Evolutionary conservation across 2,797 vertebrate genomes (phyloP).

Genomic region (Macrochelys suwanniensis): DNA sequence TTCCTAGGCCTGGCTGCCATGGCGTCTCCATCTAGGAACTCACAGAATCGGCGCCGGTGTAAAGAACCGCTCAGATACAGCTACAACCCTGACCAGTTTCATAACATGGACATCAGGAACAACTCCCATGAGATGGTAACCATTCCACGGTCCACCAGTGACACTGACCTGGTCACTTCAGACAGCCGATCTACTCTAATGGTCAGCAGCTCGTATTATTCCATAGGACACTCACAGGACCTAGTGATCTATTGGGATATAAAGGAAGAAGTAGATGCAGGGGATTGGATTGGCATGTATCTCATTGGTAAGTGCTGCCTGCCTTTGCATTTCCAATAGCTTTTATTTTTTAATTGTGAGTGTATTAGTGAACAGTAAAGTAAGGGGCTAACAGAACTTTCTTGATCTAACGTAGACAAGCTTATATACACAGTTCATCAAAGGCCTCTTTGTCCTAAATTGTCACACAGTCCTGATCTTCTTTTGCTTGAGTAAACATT

Average conservation of each 20-base stretch:
- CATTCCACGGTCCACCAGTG: constrained; percentile 93
- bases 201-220: constrained; percentile 92
- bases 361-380: neutral
- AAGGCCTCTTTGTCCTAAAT: neutral
- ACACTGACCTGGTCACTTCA: constrained; percentile 93
- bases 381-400: neutral
- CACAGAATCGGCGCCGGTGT: constrained; percentile 91
- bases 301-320: constrained; percentile 88
- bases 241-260: constrained; percentile 97
- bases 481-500: neutral
- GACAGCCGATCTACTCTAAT: constrained; percentile 94
- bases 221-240: constrained; percentile 92
- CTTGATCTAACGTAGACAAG: neutral
- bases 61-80: constrained; percentile 91
- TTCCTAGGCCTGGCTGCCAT: constrained; percentile 96
- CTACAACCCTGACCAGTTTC: constrained; percentile 89
- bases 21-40: constrained; percentile 93
- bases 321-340: neutral
- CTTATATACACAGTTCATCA: neutral
- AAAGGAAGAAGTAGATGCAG: constrained; percentile 97
- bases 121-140: constrained; percentile 84
- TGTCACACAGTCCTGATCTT: rapidly evolving
- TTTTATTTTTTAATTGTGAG: neutral
- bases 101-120: constrained; percentile 86
- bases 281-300: constrained; percentile 99